Conservation (phyloP, 2,888 invertebrate genomes). For the Ephialtes manifestator region DNA sequence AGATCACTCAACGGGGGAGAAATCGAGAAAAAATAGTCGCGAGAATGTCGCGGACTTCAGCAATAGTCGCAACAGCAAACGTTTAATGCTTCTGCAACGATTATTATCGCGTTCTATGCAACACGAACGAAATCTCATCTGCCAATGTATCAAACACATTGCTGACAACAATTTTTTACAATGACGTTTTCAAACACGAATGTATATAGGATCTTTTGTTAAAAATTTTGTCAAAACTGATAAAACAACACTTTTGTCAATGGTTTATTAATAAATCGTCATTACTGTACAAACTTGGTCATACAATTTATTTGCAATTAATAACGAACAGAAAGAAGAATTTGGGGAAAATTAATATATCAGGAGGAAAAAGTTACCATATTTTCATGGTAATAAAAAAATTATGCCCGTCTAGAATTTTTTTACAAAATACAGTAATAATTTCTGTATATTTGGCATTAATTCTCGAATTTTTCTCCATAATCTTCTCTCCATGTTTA, state of each 20-base stretch:
- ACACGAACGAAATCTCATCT: slow-evolving; percentile 94
- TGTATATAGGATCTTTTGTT: slow-evolving; percentile 10
- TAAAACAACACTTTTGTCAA: slow-evolving; percentile 8
- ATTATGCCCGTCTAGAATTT: no score
- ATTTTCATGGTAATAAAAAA: no score
- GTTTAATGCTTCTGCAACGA: slow-evolving; percentile 88
- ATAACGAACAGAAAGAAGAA: no score
- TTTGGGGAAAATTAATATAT: no score
- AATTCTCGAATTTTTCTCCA: no score
- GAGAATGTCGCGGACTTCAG: background rate
- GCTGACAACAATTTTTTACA: slow-evolving; percentile 92
- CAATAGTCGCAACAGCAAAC: slow-evolving; percentile 58
- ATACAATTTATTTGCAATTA: slow-evolving; percentile 10
- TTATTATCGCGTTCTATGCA: slow-evolving; percentile 92
- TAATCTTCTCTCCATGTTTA: no score
- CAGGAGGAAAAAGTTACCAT: no score
- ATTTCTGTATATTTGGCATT: no score
- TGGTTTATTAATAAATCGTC: slow-evolving; percentile 44
- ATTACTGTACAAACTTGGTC: slow-evolving; percentile 12
- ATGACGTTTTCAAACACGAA: slow-evolving; percentile 37
- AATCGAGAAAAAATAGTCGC: slow-evolving; percentile 1
- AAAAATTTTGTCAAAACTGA: background rate
- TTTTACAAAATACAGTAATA: no score
- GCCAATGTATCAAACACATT: slow-evolving; percentile 95
- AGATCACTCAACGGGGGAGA: slow-evolving; percentile 42